Evolutionary conservation across 2,888 invertebrate species (phyloP).

Genomic region (Tipula confusa): DNA sequence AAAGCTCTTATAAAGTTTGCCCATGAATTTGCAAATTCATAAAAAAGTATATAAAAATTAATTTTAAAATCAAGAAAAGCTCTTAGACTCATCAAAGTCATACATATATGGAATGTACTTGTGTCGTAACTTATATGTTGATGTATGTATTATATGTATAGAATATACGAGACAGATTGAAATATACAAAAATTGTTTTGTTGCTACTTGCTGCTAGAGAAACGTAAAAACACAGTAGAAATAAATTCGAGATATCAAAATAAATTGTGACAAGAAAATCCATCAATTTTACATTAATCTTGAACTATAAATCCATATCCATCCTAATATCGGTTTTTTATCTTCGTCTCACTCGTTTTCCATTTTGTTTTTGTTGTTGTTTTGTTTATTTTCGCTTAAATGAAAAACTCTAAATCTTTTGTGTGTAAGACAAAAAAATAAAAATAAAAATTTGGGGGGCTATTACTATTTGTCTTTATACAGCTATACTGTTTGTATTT

Average conservation of each 20-base stretch:
- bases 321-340: neutral
- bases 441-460: neutral
- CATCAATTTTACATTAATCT: constrained; percentile 25
- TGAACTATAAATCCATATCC: constrained; percentile 25
- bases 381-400: neutral
- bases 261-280: constrained; percentile 25
- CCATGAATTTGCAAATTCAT: neutral
- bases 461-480: neutral
- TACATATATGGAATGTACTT: neutral
- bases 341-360: neutral
- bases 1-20: neutral
- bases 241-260: constrained; percentile 15
- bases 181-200: neutral
- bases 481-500: neutral
- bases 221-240: neutral
- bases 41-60: neutral
- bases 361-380: neutral
- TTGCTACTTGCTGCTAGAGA: neutral
- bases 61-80: neutral
- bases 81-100: neutral
- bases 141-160: neutral
- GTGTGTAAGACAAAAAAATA: neutral
- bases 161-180: neutral
- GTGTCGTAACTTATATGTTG: too few species aligned
- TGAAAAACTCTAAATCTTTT: constrained; percentile 25